These are phyloP conservation scores for Chaetogeoica ovagalla DNA, from an alignment of 2,888 invertebrate genomes.

Conservation along the genomic window DNA sequence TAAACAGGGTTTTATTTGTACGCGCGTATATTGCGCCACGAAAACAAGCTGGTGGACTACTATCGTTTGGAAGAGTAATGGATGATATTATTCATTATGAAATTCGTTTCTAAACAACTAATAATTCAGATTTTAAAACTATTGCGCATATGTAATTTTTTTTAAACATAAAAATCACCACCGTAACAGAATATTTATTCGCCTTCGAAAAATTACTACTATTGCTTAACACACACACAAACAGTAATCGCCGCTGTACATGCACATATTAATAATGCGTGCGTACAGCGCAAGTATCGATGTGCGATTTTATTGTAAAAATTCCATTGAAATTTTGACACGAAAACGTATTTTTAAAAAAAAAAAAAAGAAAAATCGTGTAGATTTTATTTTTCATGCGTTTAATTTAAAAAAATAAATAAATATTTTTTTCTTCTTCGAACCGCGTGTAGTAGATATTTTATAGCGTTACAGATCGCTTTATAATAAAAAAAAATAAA, in stretches of 20 bases:
- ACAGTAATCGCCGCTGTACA: not conserved
- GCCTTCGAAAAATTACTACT: conserved; percentile 1
- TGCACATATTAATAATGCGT: no score
- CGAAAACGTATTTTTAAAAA: no score
- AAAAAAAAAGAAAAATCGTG: no score
- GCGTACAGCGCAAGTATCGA: no score
- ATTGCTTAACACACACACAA: not conserved
- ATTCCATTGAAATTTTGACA: no score
- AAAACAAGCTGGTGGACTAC: conserved; percentile 13
- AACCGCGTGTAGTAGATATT: no score
- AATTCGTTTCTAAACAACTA: conserved; percentile 20
- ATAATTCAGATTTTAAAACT: not conserved
- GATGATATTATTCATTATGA: conserved; percentile 21
- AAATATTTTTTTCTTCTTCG: no score
- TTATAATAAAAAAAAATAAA: no score
- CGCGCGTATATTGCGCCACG: conserved; percentile 25
- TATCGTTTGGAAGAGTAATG: conserved; percentile 23
- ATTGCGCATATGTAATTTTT: conserved; percentile 6
- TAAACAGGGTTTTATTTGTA: conserved; percentile 1
- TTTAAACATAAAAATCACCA: conserved; percentile 20
- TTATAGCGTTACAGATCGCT: no score
- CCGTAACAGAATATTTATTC: not conserved
- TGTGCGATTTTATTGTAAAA: no score
- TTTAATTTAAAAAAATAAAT: no score
- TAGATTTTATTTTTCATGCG: no score